Evolutionary conservation across 1,140 invertebrate species (phyloP).

Genomic region (Trichonephila inaurata): DNA sequence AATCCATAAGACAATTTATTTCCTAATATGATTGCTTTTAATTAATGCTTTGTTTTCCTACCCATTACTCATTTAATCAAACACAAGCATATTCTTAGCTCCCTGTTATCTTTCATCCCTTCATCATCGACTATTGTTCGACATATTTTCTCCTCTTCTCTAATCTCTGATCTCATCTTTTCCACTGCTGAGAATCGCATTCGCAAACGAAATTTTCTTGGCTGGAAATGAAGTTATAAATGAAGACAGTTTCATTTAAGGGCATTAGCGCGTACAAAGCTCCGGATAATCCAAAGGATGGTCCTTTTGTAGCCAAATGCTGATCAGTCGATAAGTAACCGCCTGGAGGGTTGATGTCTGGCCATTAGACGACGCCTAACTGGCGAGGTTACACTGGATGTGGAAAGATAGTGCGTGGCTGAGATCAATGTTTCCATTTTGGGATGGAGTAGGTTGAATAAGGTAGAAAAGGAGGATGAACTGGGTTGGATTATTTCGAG

Average conservation of each 20-base stretch:
- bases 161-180: too few species aligned
- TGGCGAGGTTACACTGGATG: conserved; percentile 13
- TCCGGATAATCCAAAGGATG: not conserved
- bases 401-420: conserved; percentile 7
- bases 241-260: conserved; percentile 5
- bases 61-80: too few species aligned
- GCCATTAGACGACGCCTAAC: conserved; percentile 31
- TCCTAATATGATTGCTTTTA: too few species aligned
- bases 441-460: not conserved
- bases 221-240: not conserved
- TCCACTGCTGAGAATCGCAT: not conserved
- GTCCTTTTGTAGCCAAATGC: conserved; percentile 1
- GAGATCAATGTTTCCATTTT: conserved; percentile 36
- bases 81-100: too few species aligned
- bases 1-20: too few species aligned
- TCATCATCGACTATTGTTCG: not conserved
- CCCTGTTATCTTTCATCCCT: not conserved
- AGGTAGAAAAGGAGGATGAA: not conserved
- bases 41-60: too few species aligned
- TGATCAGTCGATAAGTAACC: conserved; percentile 31
- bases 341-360: not conserved
- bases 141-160: not conserved
- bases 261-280: not conserved
- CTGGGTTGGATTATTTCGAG: not conserved
- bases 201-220: not conserved